Conservation (phyloP, 2,797 vertebrate species). For the Triplophysa bombifrons region DNA sequence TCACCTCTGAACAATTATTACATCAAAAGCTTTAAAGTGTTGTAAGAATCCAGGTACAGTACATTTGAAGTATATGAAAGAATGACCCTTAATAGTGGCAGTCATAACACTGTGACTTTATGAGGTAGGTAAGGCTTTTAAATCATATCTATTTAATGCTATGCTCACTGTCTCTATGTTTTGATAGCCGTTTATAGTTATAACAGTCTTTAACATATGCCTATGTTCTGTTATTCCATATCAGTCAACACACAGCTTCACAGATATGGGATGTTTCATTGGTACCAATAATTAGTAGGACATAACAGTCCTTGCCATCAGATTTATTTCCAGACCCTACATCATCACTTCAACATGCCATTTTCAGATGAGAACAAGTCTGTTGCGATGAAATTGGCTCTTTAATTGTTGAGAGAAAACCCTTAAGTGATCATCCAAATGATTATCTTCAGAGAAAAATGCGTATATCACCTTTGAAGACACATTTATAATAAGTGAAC, state of each 20-base stretch:
- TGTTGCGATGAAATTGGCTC: slow-evolving; percentile 19
- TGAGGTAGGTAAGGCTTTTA: no score
- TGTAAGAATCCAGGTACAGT: no score
- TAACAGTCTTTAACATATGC: neutral
- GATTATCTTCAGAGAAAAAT: slow-evolving; percentile 36
- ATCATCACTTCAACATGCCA: slow-evolving; percentile 7
- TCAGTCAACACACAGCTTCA: slow-evolving; percentile 42
- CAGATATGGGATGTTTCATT: slow-evolving; percentile 25
- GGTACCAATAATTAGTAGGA: slow-evolving; percentile 6
- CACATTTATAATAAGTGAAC: slow-evolving; percentile 20
- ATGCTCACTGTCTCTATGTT: no score
- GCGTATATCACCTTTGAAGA: slow-evolving; percentile 16
- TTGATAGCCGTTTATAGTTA: no score
- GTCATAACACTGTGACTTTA: no score
- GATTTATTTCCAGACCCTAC: slow-evolving; percentile 20
- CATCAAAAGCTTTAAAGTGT: no score
- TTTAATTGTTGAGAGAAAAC: slow-evolving; percentile 37
- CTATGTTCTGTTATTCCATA: slow-evolving; percentile 50
- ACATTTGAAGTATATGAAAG: no score
- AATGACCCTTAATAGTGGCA: no score
- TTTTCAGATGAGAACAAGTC: slow-evolving; percentile 14
- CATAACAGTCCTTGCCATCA: neutral
- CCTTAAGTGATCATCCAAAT: neutral
- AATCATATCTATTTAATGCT: no score
- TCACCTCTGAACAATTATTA: no score